Evolutionary conservation across 2,888 invertebrate genomes (phyloP).

Genomic region (Thumatha senex): DNA sequence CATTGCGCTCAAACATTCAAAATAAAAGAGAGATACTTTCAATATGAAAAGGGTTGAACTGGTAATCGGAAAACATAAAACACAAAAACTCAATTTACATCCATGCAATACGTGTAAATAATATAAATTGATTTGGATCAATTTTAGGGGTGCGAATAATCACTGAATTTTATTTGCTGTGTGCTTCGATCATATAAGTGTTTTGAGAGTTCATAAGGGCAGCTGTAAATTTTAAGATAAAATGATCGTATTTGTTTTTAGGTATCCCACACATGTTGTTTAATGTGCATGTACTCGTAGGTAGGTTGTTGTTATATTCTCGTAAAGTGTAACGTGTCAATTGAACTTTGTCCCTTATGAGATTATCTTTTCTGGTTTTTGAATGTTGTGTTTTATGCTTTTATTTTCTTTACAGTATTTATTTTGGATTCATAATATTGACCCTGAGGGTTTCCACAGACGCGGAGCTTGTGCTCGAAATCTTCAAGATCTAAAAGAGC

Average conservation of each 20-base stretch:
- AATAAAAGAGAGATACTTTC: slow-evolving; percentile 39
- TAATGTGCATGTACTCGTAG: slow-evolving; percentile 1
- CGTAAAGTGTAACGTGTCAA: slow-evolving; percentile 48
- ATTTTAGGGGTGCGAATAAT: slow-evolving; percentile 59
- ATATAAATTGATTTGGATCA: slow-evolving; percentile 61
- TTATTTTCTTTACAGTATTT: too few species aligned
- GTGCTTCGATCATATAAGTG: slow-evolving; percentile 54
- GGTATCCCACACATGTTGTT: slow-evolving; percentile 20
- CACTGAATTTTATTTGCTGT: slow-evolving; percentile 53
- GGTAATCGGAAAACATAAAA: slow-evolving; percentile 56
- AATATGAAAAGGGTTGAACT: slow-evolving; percentile 41
- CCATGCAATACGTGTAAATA: slow-evolving; percentile 45
- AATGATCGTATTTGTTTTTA: slow-evolving; percentile 53
- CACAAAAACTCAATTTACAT: slow-evolving; percentile 58
- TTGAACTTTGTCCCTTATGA: slow-evolving; percentile 7
- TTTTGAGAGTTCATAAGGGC: slow-evolving; percentile 60
- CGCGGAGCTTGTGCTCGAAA: too few species aligned
- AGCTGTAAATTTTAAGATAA: slow-evolving; percentile 57
- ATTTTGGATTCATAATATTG: too few species aligned
- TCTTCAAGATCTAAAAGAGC: too few species aligned
- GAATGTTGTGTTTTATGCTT: not conserved
- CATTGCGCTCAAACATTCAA: slow-evolving; percentile 35
- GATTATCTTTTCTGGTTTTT: slow-evolving; percentile 13
- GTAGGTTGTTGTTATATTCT: slow-evolving; percentile 33
- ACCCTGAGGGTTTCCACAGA: too few species aligned